These are phyloP conservation scores for Scaptomyza tumidula DNA, from an alignment of 2,888 invertebrate species.

Conservation along the genomic window DNA sequence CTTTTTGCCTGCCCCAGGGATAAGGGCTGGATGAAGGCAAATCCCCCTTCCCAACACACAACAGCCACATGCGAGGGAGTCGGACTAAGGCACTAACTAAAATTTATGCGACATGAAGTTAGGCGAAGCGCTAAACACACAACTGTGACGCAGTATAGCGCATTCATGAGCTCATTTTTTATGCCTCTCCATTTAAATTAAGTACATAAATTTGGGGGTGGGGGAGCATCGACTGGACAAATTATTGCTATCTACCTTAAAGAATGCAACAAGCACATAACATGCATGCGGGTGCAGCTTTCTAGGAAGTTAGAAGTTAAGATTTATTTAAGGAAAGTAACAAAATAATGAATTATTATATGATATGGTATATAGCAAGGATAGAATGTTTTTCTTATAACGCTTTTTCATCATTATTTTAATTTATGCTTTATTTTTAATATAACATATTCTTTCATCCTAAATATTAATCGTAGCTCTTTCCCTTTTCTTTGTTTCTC, in stretches of 20 bases:
- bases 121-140: conserved; percentile 66
- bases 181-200: conserved; percentile 65
- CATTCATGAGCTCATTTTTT: conserved; percentile 55
- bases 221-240: conserved; percentile 29
- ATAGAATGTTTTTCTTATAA: too few species aligned
- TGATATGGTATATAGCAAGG: too few species aligned
- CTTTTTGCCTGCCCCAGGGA: conserved; percentile 40
- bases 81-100: conserved; percentile 29
- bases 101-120: conserved; percentile 68
- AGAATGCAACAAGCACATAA: conserved; percentile 7
- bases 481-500: neutral
- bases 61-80: conserved; percentile 19
- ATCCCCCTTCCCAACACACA: conserved; percentile 16
- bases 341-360: too few species aligned
- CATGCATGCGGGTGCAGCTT: neutral
- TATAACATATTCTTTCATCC: neutral
- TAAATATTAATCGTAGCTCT: neutral
- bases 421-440: too few species aligned
- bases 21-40: neutral
- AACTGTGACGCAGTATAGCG: conserved; percentile 34
- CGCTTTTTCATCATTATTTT: too few species aligned
- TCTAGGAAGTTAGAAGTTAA: neutral
- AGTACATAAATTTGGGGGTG: conserved; percentile 58
- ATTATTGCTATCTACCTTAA: conserved; percentile 28
- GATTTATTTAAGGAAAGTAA: too few species aligned